Evolutionary conservation across 2,888 invertebrate genomes (phyloP).

Genomic region (Pterostichus niger): DNA sequence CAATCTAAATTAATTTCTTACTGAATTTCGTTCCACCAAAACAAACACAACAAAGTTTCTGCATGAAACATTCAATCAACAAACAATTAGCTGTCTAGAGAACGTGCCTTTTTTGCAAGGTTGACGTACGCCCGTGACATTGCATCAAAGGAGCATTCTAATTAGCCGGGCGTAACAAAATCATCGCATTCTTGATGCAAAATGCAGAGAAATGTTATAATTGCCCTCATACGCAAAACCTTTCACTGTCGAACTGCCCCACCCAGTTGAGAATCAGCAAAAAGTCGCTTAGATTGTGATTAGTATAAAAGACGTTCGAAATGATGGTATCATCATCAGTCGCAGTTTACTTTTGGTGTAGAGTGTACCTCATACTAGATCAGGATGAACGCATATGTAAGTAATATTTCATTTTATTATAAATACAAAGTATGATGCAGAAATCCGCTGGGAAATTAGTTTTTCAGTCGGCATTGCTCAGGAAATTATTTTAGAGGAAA

Average conservation of each 20-base stretch:
- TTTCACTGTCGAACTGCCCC: slow-evolving; percentile 7
- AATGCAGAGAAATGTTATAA: slow-evolving; percentile 20
- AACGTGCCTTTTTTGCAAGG: slow-evolving; percentile 4
- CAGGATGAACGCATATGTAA: slow-evolving; percentile 18
- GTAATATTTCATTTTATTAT: background rate
- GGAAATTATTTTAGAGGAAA: no score
- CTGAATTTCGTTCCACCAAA: no score
- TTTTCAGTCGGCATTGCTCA: no score
- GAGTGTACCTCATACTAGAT: no score
- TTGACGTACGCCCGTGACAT: slow-evolving; percentile 16
- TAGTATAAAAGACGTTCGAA: slow-evolving; percentile 11
- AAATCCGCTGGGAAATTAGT: no score
- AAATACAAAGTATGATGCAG: background rate
- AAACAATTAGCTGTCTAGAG: background rate
- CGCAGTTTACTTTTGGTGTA: background rate
- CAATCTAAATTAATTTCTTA: no score
- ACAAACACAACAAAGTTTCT: background rate
- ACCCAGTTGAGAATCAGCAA: background rate
- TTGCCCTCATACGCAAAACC: background rate
- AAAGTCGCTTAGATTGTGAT: background rate
- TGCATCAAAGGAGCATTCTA: slow-evolving; percentile 23
- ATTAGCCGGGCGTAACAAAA: background rate
- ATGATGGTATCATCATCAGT: background rate
- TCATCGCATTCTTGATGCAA: slow-evolving; percentile 2
- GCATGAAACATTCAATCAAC: background rate